Evolutionary conservation across 2,888 invertebrate genomes (phyloP).

Genomic region (Leptinotarsa rubiginosa): DNA sequence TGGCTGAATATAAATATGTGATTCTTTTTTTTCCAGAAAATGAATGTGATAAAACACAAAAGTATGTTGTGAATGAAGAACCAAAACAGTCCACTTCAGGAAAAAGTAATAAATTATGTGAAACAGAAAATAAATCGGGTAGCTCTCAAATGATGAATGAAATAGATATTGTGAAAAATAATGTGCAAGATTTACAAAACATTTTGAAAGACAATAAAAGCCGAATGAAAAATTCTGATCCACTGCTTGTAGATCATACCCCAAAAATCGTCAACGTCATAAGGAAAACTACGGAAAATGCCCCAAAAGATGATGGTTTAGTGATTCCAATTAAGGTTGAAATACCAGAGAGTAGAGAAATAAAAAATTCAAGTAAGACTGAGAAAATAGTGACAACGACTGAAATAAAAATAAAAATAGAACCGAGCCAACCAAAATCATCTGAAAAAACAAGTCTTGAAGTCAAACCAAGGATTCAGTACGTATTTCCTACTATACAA

Average conservation of each 20-base stretch:
- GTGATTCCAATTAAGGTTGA: slow-evolving; percentile 23
- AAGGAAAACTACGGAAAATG: slow-evolving; percentile 52
- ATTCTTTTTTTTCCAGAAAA: not conserved
- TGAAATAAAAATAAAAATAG: slow-evolving; percentile 18
- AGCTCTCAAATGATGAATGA: slow-evolving; percentile 13
- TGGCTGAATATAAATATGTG: not conserved
- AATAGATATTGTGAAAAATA: slow-evolving; percentile 1
- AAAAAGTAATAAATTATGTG: slow-evolving; percentile 4
- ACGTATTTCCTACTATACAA: slow-evolving; percentile 42
- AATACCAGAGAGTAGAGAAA: not conserved
- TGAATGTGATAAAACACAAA: not conserved
- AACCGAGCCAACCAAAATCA: not conserved
- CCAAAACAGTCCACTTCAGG: slow-evolving; percentile 39
- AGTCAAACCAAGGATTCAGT: slow-evolving; percentile 40
- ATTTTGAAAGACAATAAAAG: slow-evolving; percentile 28
- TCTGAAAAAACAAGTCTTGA: slow-evolving; percentile 29
- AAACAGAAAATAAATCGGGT: slow-evolving; percentile 18
- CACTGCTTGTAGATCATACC: slow-evolving; percentile 37
- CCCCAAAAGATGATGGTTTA: slow-evolving; percentile 20
- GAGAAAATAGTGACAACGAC: slow-evolving; percentile 7
- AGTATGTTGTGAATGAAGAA: not conserved
- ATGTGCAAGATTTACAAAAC: slow-evolving; percentile 17
- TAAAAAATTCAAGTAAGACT: not conserved
- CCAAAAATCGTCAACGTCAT: slow-evolving; percentile 59
- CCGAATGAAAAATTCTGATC: slow-evolving; percentile 30